Evolutionary conservation across 2,113 vertebrate genomes (phyloP).

Genomic region (Scartelaos histophorus): DNA sequence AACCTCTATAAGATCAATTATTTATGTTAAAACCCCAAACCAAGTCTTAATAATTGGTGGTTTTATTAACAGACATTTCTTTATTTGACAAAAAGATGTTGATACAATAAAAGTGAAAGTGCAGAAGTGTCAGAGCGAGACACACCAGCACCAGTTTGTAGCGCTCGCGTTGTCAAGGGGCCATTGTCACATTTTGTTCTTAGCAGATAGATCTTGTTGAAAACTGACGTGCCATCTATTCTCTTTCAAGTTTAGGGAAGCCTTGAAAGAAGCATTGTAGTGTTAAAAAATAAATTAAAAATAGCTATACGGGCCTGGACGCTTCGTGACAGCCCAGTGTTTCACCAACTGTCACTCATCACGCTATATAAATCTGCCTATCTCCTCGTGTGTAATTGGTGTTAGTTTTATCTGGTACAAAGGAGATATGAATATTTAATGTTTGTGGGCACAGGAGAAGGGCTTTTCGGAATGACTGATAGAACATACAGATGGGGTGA

Average conservation of each 20-base stretch:
- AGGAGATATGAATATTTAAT: conserved; percentile 62
- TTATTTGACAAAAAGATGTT: not conserved
- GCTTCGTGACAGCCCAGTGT: conserved; percentile 15
- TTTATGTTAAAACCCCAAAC: not conserved
- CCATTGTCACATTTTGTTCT: conserved; percentile 24
- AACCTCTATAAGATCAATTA: not conserved
- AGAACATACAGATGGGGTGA: conserved; percentile 45
- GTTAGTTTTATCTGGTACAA: conserved; percentile 49
- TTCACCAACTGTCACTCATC: conserved; percentile 47
- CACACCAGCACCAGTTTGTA: conserved; percentile 6
- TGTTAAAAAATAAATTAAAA: conserved; percentile 17
- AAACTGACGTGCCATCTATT: conserved; percentile 32
- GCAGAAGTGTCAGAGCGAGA: not conserved
- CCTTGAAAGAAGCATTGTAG: conserved; percentile 27
- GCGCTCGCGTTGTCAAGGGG: conserved; percentile 20
- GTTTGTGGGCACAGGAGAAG: conserved; percentile 38
- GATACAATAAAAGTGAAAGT: not conserved
- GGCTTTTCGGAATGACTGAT: conserved; percentile 37
- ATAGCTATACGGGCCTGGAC: not conserved
- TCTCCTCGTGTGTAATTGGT: conserved; percentile 49
- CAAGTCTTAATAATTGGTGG: no score
- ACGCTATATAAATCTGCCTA: conserved; percentile 45
- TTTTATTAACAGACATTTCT: no score
- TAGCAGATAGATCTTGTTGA: conserved; percentile 24
- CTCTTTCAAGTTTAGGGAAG: conserved; percentile 32